These are phyloP conservation scores for Pyrgilauda ruficollis DNA, from an alignment of 2,113 vertebrate genomes.

Conservation along the genomic window DNA sequence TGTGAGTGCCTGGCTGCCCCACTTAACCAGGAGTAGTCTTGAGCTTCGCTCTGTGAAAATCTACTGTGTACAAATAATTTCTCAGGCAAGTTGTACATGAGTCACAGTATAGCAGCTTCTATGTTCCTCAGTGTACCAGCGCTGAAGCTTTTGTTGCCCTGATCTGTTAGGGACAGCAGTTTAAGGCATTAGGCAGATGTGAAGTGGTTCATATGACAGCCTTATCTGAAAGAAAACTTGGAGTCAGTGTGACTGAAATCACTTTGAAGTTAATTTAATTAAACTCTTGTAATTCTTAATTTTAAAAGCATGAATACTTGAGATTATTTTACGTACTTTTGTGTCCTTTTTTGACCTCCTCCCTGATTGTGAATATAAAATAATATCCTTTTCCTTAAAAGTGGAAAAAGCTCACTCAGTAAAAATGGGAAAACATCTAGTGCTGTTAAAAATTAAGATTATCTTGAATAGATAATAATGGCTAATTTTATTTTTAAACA, in stretches of 20 bases:
- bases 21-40: neutral
- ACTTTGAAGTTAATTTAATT: slow-evolving; percentile 6
- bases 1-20: neutral
- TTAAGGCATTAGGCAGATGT: rapidly evolving
- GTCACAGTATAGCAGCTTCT: neutral
- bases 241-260: neutral
- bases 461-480: neutral
- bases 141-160: neutral
- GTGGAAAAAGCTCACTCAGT: neutral
- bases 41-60: neutral
- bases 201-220: neutral
- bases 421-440: neutral
- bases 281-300: neutral
- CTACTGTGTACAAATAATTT: neutral
- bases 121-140: neutral
- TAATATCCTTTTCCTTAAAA: neutral
- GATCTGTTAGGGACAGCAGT: neutral
- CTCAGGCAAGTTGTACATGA: neutral
- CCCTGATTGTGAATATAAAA: neutral
- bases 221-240: neutral
- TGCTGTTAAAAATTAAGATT: neutral
- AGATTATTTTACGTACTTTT: neutral
- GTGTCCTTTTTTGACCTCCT: neutral
- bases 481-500: neutral
- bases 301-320: neutral